Percentiles rank a stretch among this genome's conserved stretches.
phyloP scores from a whole-genome alignment of 2,888 invertebrate species.

The Odontocerum albicorne region DNA sequence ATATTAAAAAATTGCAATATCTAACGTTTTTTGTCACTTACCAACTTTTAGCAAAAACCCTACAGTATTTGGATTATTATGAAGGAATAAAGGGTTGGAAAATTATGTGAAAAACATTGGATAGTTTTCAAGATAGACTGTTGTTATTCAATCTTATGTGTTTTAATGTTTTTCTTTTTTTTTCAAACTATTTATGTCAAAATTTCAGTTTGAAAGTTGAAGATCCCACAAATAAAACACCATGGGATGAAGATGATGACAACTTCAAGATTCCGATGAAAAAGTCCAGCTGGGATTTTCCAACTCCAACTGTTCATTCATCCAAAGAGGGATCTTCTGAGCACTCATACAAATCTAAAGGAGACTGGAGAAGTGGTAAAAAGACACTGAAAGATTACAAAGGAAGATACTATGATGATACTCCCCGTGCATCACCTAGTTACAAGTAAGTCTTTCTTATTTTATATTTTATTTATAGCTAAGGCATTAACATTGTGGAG shows the following conservation, averaged over 20 bases:
- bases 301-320: conserved; percentile 70
- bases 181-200: conserved; percentile 12
- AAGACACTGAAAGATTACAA: conserved; percentile 47
- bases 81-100: no score
- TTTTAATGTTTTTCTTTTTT: no score
- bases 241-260: conserved; percentile 85
- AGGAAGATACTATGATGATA: conserved; percentile 61
- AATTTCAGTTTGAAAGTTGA: conserved; percentile 48
- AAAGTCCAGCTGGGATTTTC: conserved; percentile 90
- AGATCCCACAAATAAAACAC: conserved; percentile 64
- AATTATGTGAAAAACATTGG: neutral
- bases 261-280: conserved; percentile 59
- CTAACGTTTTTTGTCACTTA: no score
- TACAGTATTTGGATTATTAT: no score
- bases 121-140: neutral
- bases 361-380: conserved; percentile 43
- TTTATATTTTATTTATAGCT: no score
- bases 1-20: no score
- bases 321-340: conserved; percentile 47
- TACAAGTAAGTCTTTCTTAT: conserved; percentile 61
- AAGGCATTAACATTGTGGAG: no score
- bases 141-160: no score
- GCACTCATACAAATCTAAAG: conserved; percentile 47
- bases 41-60: no score
- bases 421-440: conserved; percentile 83